Evolutionary conservation across 2,888 invertebrate genomes (phyloP), one percentile per base, ranked within the genome.

Genomic region (Abscondita cerata): DNA sequence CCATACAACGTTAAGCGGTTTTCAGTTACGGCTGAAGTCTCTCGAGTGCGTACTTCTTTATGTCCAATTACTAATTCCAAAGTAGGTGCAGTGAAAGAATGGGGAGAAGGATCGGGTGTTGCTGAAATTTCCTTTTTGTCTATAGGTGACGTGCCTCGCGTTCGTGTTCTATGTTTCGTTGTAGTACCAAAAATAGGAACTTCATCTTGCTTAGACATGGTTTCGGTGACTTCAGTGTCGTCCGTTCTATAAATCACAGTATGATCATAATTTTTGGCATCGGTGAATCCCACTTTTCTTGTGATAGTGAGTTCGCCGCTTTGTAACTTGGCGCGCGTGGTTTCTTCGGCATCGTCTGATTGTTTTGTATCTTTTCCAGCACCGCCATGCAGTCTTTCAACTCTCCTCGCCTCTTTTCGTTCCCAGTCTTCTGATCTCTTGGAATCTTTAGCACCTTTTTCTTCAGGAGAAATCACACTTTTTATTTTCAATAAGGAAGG

Each of bases 1-100:
- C 83, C 81, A 68, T 83, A 84, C 11, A 84, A 69, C 2, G 83
- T 84, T 20, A 84, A 71, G n/a, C 82, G 77, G 71, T 83, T 84
- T 73, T 84, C 84, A 11, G 84, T 80, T 6, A 82, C 80, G 4
- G 84, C 83, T 34, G 81, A 81, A 0, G 83, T 82, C 68, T 84
- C 83, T 66, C 79, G 78, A 3, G 83, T 83, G 47, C 81, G 79
- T 0, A 84, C 81, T 72, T 84, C 83, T 74, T 84, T 84, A 3
- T 83, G 79, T 1, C 83, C 84, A 58, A 84, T 83, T 1, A 84
- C 79, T 33, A 84, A 73, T 73, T 84, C 83, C 52, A 84, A 71
- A 1, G 83, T 82, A 9, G 79, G 80, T 56, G 68, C 62, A 36
- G 62, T 57, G 53, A 57, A 62, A 58, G 48, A 66, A 15, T 58